Conservation (phyloP, 92 coral and sea anemone species). For the Palythoa heliodiscus region DNA sequence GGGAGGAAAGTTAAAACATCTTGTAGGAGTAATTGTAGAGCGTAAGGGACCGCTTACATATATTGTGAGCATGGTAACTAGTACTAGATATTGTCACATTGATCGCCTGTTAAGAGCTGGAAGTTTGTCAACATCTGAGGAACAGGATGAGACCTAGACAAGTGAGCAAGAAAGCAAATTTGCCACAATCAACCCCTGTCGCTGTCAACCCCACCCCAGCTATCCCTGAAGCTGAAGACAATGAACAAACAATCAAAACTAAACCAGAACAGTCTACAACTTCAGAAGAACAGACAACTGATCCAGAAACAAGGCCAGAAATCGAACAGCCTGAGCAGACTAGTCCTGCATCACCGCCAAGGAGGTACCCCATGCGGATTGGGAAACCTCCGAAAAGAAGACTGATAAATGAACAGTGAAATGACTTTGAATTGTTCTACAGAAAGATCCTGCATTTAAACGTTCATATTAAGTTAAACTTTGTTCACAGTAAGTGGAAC, state of each 20-base stretch:
- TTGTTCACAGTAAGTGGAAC: background rate
- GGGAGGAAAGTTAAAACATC: too few relatives aligned
- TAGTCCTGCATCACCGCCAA: too few relatives aligned
- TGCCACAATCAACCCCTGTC: conserved; percentile 24
- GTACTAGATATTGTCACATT: conserved; percentile 42
- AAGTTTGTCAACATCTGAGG: background rate
- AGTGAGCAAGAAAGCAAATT: conserved; percentile 19
- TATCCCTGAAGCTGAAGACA: conserved; percentile 28
- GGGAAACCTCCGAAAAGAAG: conserved; percentile 13
- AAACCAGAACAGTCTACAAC: conserved; percentile 26
- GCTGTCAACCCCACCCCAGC: conserved; percentile 38
- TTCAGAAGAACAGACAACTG: too few relatives aligned
- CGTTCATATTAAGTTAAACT: too few relatives aligned
- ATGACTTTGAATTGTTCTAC: background rate
- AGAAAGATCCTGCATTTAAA: conserved; percentile 12
- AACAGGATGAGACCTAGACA: conserved; percentile 20
- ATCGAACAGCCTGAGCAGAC: conserved; percentile 24
- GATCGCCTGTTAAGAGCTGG: conserved; percentile 37
- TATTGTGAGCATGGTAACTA: too few relatives aligned
- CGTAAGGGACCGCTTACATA: too few relatives aligned
- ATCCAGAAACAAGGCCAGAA: conserved; percentile 26
- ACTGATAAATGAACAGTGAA: conserved; percentile 18
- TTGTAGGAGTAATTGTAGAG: too few relatives aligned
- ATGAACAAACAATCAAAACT: conserved; percentile 13
- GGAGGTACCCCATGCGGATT: too few relatives aligned